Base-by-base conservation (phyloP, 1,140 invertebrate genomes). In the Cardiocondyla obscurior region DNA sequence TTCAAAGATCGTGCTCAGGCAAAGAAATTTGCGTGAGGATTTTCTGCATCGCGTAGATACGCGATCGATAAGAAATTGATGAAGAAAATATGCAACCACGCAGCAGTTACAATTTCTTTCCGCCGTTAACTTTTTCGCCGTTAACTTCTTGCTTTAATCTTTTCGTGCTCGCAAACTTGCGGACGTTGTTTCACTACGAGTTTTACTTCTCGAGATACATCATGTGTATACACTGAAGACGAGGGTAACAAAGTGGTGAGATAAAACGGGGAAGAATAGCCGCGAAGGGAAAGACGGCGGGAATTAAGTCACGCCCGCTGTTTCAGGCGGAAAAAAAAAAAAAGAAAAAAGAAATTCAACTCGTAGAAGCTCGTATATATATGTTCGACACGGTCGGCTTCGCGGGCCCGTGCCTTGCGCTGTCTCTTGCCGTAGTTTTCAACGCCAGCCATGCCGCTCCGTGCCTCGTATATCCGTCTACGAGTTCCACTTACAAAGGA, bases 311-410 rank as follows among this genome's bases (percentile, higher is more conserved):
- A 67, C 25, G 19, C n/a, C 8, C 46, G 46, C 14, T n/a, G 28
- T 4, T 30, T 14, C 28, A 22, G 30, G 33, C 46, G 36, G 49
- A 51, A 76, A 74, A 19, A 19, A 36, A 25, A 28, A 5, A 7
- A 30, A 57, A 30, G 28, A 57, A 57, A 28, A 28, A 30, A 57
- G 28, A 62, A 19, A 58, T 65, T 16, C 62, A 3, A 25, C 49
- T 55, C 62, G 36, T 77, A 67, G 64, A 77, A 77, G 46, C 65
- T 69, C 46, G 33, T 67, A 67, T 77, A 65, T 79, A 55, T 42
- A 67, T 69, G 33, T 77, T 76, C 46, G 73, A 74, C 57, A 62
- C 30, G 73, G 58, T 51, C 60, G 74, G 44, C 33, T 77, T 77
- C 25, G 36, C 22, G 33, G 33, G 42, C 33, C 16, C 22, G 22